phyloP scores from a whole-genome alignment of 2,888 invertebrate species.

The Nephrotoma guestfalica region DNA sequence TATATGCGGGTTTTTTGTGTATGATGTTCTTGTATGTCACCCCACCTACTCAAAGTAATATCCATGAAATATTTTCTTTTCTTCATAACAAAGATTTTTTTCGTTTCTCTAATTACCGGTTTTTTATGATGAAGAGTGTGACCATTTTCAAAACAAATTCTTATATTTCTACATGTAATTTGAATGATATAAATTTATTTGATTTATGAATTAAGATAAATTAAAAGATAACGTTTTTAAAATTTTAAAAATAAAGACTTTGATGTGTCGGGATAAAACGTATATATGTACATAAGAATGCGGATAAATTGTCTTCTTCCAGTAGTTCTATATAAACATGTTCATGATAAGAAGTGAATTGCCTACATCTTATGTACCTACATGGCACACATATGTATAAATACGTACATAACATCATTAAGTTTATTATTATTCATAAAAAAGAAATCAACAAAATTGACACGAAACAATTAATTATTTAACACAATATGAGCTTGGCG shows the following conservation, averaged over 20 bases:
- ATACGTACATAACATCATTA: neutral
- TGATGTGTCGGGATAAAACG: neutral
- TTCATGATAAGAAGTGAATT: neutral
- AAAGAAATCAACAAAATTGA: neutral
- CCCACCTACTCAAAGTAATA: neutral
- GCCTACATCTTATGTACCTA: neutral
- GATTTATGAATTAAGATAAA: neutral
- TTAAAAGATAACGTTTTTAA: neutral
- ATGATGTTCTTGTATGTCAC: neutral
- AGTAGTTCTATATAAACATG: neutral
- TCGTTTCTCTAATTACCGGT: neutral
- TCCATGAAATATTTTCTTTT: neutral
- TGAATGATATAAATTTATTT: neutral
- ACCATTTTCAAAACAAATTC: neutral
- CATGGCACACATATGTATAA: neutral
- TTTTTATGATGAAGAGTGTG: neutral
- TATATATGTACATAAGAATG: neutral
- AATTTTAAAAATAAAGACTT: neutral
- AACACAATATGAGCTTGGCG: neutral
- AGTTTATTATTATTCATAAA: neutral
- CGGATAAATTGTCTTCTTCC: neutral
- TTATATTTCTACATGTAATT: neutral
- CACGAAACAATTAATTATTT: neutral
- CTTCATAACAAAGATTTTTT: neutral
- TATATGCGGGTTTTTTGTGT: neutral